Percentiles rank a stretch among this genome's conserved stretches.
phyloP scores from a whole-genome alignment of 2,797 vertebrate genomes.

The Characodon lateralis region DNA sequence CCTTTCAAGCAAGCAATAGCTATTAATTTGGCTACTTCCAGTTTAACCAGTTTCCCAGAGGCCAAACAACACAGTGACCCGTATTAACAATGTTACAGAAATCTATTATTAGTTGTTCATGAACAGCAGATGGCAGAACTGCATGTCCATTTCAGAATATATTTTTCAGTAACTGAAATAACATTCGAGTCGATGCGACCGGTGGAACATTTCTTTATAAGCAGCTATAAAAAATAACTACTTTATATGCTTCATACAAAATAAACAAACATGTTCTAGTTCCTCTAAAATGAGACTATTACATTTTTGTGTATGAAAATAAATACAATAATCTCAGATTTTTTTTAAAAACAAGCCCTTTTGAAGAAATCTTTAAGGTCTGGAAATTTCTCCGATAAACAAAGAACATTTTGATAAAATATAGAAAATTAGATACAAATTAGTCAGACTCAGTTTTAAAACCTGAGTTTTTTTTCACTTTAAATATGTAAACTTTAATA shows the following conservation, averaged over 20 bases:
- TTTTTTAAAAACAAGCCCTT: too few species aligned
- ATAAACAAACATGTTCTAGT: too few species aligned
- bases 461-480: too few species aligned
- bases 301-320: too few species aligned
- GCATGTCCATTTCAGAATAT: too few species aligned
- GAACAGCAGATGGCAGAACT: background rate
- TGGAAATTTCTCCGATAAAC: background rate
- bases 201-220: background rate
- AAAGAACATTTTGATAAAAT: background rate
- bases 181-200: background rate
- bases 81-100: background rate
- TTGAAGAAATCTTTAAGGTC: background rate
- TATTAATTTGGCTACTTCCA: constrained; percentile 2
- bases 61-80: background rate
- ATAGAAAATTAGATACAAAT: background rate
- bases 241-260: background rate
- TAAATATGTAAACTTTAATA: background rate
- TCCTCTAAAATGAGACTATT: too few species aligned
- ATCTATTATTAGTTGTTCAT: background rate
- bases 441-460: background rate
- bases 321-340: too few species aligned
- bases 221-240: background rate
- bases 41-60: background rate
- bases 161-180: background rate
- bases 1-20: too few species aligned